Percentiles rank a stretch among this genome's conserved stretches.
phyloP scores from a whole-genome alignment of 2,888 invertebrate genomes.

The Heliconius ethilla region DNA sequence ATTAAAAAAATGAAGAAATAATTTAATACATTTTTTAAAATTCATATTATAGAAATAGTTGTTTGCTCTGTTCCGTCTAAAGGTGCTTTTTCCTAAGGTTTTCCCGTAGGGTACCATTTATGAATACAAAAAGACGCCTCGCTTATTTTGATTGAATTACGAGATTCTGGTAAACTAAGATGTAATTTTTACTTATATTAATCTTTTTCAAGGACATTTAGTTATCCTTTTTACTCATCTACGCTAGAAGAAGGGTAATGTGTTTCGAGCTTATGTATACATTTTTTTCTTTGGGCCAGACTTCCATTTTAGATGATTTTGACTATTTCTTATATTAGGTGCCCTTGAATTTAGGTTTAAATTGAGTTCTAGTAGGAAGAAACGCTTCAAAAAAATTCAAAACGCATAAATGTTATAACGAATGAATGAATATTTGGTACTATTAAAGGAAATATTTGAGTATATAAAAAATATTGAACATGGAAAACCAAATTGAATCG shows the following conservation, averaged over 20 bases:
- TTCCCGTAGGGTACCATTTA: slow-evolving; percentile 27
- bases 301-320: too few relatives aligned
- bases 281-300: too few relatives aligned
- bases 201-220: background rate
- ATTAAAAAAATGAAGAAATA: background rate
- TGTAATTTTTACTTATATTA: slow-evolving; percentile 11
- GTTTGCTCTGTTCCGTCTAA: slow-evolving; percentile 3
- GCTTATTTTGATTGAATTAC: slow-evolving; percentile 31
- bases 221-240: too few relatives aligned
- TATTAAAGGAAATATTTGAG: too few relatives aligned
- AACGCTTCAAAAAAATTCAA: too few relatives aligned
- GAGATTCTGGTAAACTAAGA: slow-evolving; percentile 25
- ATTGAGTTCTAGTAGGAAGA: too few relatives aligned
- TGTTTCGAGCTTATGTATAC: too few relatives aligned
- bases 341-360: too few relatives aligned
- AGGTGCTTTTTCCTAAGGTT: background rate
- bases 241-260: too few relatives aligned
- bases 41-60: background rate
- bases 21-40: background rate
- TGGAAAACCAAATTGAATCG: background rate
- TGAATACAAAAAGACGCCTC: slow-evolving; percentile 35
- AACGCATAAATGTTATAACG: too few relatives aligned
- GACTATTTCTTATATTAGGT: too few relatives aligned
- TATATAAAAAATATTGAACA: background rate
- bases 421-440: too few relatives aligned